Conservation (phyloP, 2,888 invertebrate genomes). For the Amphipoea oculea region DNA sequence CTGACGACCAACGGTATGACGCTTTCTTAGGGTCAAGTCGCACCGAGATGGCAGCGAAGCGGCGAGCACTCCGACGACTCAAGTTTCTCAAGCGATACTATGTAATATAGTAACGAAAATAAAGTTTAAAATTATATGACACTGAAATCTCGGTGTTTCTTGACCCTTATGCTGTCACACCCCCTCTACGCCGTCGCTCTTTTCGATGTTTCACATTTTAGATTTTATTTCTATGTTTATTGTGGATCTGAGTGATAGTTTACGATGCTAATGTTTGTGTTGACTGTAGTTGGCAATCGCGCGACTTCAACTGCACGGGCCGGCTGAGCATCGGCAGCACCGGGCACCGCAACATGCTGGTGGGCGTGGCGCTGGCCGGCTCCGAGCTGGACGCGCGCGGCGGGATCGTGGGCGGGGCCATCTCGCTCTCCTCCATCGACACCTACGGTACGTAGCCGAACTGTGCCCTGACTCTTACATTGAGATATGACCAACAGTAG, state of each 20-base stretch:
- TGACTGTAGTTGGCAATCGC: conserved; percentile 95
- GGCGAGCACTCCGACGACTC: too few species aligned
- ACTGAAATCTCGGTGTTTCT: too few species aligned
- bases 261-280: not conserved
- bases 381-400: conserved; percentile 98
- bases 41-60: too few species aligned
- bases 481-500: not conserved
- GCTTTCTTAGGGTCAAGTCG: too few species aligned
- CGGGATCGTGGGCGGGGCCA: conserved; percentile 99
- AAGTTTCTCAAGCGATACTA: too few species aligned
- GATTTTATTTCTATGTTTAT: not conserved
- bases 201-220: not conserved
- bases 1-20: not conserved
- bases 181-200: too few species aligned
- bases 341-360: conserved; percentile 97
- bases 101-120: too few species aligned
- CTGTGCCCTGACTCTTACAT: not conserved
- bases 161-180: too few species aligned
- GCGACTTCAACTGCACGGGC: conserved; percentile 97
- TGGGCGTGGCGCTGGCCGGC: conserved; percentile 96
- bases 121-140: too few species aligned
- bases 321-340: conserved; percentile 98
- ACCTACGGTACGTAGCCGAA: conserved; percentile 91
- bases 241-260: not conserved
- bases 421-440: conserved; percentile 97